Evolutionary conservation across 2,797 vertebrate genomes (phyloP).

Genomic region (Myotis daubentonii): DNA sequence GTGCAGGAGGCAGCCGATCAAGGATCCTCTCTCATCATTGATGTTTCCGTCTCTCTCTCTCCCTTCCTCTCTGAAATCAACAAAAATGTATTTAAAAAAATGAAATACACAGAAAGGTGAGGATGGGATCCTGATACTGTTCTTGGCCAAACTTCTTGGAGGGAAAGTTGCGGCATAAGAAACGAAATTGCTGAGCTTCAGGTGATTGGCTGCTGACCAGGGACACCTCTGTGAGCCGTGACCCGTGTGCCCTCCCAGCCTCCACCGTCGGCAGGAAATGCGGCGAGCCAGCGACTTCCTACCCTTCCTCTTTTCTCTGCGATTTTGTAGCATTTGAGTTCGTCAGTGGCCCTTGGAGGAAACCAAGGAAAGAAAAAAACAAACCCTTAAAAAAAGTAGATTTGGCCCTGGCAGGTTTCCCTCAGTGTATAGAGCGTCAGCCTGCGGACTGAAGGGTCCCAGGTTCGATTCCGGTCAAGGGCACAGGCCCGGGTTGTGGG

Average conservation of each 20-base stretch:
- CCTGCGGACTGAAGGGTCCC: too few relatives aligned
- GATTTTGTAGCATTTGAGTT: not conserved
- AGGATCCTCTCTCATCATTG: too few relatives aligned
- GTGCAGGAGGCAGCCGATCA: too few relatives aligned
- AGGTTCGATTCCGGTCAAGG: too few relatives aligned
- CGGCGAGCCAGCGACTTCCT: not conserved
- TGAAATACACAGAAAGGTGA: not conserved
- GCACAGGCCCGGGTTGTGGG: too few relatives aligned
- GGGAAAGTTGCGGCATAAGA: not conserved
- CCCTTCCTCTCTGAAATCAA: too few relatives aligned
- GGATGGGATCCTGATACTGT: not conserved
- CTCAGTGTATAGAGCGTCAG: too few relatives aligned
- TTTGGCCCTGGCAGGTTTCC: too few relatives aligned
- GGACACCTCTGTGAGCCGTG: not conserved
- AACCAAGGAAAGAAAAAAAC: not conserved
- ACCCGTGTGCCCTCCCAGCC: not conserved
- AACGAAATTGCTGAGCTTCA: not conserved
- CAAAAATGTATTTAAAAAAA: too few relatives aligned
- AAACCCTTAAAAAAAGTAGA: not conserved
- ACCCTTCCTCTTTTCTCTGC: not conserved
- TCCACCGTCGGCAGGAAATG: not conserved
- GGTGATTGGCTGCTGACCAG: not conserved
- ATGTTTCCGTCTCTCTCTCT: too few relatives aligned
- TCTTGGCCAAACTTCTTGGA: not conserved
- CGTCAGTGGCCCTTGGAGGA: not conserved